These are phyloP conservation scores for Callopanchax toddi DNA, from an alignment of 2,113 vertebrate genomes.

Conservation along the genomic window DNA sequence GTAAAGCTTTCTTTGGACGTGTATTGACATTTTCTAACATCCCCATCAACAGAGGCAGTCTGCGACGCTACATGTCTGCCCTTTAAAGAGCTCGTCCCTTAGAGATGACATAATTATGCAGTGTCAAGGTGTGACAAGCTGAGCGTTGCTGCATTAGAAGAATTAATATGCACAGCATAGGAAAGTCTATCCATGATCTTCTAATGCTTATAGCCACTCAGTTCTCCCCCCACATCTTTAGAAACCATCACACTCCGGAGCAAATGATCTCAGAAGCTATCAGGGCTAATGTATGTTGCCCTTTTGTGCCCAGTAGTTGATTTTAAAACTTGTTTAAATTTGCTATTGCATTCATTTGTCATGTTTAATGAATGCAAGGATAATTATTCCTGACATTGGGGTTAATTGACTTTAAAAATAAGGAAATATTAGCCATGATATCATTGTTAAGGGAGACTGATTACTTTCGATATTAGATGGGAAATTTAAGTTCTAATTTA, in stretches of 20 bases:
- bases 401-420: constrained; percentile 59
- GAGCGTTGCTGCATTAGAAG: constrained; percentile 57
- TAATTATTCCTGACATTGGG: constrained; percentile 39
- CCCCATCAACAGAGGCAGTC: constrained; percentile 17
- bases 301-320: constrained; percentile 22
- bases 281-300: constrained; percentile 40
- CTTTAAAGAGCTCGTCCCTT: constrained; percentile 55
- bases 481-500: constrained; percentile 8
- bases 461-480: constrained; percentile 25
- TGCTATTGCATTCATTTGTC: constrained; percentile 46
- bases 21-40: constrained; percentile 41
- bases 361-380: constrained; percentile 42
- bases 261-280: constrained; percentile 53
- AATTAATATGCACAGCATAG: constrained; percentile 70
- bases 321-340: constrained; percentile 40
- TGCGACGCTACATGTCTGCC: constrained; percentile 19
- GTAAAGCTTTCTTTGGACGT: constrained; percentile 35
- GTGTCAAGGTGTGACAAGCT: constrained; percentile 66
- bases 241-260: constrained; percentile 39
- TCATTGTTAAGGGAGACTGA: constrained; percentile 38
- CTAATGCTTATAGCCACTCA: constrained; percentile 56
- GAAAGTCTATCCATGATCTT: constrained; percentile 58
- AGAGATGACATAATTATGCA: constrained; percentile 73
- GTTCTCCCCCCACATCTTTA: constrained; percentile 37
- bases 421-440: constrained; percentile 42